phyloP scores from a whole-genome alignment of 2,113 vertebrate species.

The Dendrocopos noguchii region DNA sequence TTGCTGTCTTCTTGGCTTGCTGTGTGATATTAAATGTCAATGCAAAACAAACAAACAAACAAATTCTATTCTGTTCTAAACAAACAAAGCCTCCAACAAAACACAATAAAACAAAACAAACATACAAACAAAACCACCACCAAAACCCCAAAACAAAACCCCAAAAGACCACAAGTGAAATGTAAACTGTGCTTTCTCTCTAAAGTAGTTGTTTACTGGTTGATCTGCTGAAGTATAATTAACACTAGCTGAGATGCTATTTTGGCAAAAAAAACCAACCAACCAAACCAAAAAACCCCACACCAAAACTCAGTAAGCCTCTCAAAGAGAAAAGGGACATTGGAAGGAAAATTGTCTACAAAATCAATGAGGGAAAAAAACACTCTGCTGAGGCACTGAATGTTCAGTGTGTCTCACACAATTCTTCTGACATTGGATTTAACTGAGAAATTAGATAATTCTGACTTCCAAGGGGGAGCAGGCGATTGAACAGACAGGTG shows the following conservation, averaged over 20 bases:
- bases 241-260: neutral
- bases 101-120: too few relatives aligned
- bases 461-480: constrained; percentile 36
- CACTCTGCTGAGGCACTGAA: neutral
- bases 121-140: too few relatives aligned
- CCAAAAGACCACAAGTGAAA: neutral
- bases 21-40: neutral
- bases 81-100: neutral
- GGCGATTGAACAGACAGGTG: neutral
- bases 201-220: neutral
- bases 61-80: too few relatives aligned
- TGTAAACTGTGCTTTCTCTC: neutral
- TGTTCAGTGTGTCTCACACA: neutral
- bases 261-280: neutral
- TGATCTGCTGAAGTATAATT: neutral
- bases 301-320: neutral
- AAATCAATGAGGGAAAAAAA: constrained; percentile 57
- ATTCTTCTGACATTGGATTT: constrained; percentile 40
- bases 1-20: neutral
- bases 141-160: neutral
- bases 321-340: neutral
- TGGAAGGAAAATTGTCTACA: constrained; percentile 35
- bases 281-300: too few relatives aligned
- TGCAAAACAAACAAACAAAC: neutral
- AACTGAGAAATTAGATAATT: constrained; percentile 54